Evolutionary conservation across 2,113 vertebrate species (phyloP), one percentile per base, ranked within the genome.

Genomic region (Bubo blakistoni): DNA sequence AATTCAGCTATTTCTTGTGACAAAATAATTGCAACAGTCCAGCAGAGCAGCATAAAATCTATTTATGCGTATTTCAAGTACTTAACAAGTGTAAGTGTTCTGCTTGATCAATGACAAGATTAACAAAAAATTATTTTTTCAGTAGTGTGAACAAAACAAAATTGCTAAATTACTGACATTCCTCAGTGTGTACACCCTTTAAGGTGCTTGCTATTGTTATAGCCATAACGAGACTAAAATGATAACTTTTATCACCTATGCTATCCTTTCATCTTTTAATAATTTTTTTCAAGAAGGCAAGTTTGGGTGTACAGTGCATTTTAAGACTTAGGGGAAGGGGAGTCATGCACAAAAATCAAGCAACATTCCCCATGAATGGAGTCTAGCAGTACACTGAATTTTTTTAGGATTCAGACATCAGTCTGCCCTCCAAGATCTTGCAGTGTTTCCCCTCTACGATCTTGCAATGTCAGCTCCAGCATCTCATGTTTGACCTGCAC

Each of bases 361-460:
- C 49, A 65, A 5, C 16, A 2, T 57, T 86, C 19, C 26, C 36
- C 7, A 32, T 49, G 8, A 92, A 24, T 49, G 27, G 1, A 62
- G 7, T 32, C 47, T 80, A 58, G 24, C 42, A 70, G 16, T 58
- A 88, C 32, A 24, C 46, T 70, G 19, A 86, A 77, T 4, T 2
- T 7, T 88, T 80, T 81, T 57, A 72, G 19, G 46, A 54, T 83
- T 83, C n/a, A 73, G 30, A 73, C 34, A 42, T 95, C 30, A 62
- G 15, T 86, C 18, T 84, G 11, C 46, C 7, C 10, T 79, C 11
- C 7, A 46, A n/a, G 38, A 36, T 63, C 32, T 55, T 4, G 0
- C 58, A 49, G 16, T 16, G 16, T 55, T 25, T 88, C 2, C 16
- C 13, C 29, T 81, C 55, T 27, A 27, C 0, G 0, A 36, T 81